phyloP scores from a whole-genome alignment of 2,888 invertebrate species.

The Diabrotica balteata region DNA sequence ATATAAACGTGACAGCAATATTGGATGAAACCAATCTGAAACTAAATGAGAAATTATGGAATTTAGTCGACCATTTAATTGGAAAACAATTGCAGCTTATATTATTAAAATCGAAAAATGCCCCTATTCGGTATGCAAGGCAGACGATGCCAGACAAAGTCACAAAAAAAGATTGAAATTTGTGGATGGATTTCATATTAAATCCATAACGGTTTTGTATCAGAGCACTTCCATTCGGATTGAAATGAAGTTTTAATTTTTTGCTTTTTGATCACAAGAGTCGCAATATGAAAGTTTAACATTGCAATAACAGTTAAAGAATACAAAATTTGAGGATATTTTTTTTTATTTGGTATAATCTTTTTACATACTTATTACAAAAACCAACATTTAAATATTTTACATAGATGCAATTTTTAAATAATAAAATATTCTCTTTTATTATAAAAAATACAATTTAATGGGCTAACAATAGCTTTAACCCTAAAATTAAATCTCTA shows the following conservation, averaged over 20 bases:
- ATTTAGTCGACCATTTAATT: slow-evolving; percentile 46
- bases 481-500: too few relatives aligned
- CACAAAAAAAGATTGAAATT: slow-evolving; percentile 6
- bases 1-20: slow-evolving; percentile 21
- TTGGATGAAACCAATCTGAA: slow-evolving; percentile 29
- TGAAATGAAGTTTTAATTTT: slow-evolving; percentile 7
- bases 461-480: too few relatives aligned
- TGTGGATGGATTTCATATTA: slow-evolving; percentile 7
- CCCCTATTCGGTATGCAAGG: slow-evolving; percentile 15
- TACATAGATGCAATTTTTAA: too few relatives aligned
- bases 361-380: too few relatives aligned
- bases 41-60: slow-evolving; percentile 47
- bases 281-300: too few relatives aligned
- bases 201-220: slow-evolving; percentile 4
- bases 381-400: too few relatives aligned
- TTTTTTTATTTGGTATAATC: too few relatives aligned
- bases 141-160: slow-evolving; percentile 1
- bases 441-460: too few relatives aligned
- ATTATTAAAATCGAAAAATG: slow-evolving; percentile 27
- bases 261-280: neutral
- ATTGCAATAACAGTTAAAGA: too few relatives aligned
- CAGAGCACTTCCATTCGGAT: neutral
- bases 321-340: too few relatives aligned
- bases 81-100: slow-evolving; percentile 45
- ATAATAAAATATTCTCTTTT: too few relatives aligned